Percentiles rank a stretch among this genome's conserved stretches.
phyloP scores from a whole-genome alignment of 1,140 invertebrate species.

The Sinella curviseta region DNA sequence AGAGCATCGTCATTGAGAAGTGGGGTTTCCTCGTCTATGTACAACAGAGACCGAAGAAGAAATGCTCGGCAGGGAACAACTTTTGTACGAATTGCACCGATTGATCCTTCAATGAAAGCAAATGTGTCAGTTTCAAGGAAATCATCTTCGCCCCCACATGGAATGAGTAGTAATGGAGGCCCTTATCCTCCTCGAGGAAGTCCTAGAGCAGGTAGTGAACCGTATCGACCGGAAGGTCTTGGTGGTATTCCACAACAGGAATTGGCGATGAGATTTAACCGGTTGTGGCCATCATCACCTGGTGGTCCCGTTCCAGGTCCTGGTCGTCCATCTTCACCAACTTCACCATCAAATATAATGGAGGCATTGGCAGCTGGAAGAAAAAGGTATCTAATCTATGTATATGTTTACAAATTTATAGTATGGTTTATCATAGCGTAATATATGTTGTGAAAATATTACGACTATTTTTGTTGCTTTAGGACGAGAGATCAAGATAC shows the following conservation, averaged over 20 bases:
- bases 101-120: slow-evolving; percentile 22
- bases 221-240: slow-evolving; percentile 23
- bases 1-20: not conserved
- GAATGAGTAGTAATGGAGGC: not conserved
- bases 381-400: not conserved
- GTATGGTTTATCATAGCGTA: not conserved
- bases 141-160: not conserved
- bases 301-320: not conserved
- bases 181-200: not conserved
- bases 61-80: slow-evolving; percentile 9
- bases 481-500: not conserved
- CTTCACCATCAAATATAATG: slow-evolving; percentile 25
- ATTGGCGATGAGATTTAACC: slow-evolving; percentile 18
- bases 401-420: not conserved
- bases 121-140: slow-evolving; percentile 11
- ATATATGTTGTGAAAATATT: not conserved
- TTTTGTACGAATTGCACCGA: slow-evolving; percentile 38
- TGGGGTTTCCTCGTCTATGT: not conserved
- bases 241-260: slow-evolving; percentile 33
- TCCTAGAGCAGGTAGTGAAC: not conserved
- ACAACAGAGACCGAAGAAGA: slow-evolving; percentile 1
- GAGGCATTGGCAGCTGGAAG: slow-evolving; percentile 32
- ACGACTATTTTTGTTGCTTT: not conserved
- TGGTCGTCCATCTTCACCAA: slow-evolving; percentile 3
- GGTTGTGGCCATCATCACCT: slow-evolving; percentile 25